These are phyloP conservation scores for Macropodus opercularis DNA, from an alignment of 2,797 vertebrate species.

Conservation along the genomic window DNA sequence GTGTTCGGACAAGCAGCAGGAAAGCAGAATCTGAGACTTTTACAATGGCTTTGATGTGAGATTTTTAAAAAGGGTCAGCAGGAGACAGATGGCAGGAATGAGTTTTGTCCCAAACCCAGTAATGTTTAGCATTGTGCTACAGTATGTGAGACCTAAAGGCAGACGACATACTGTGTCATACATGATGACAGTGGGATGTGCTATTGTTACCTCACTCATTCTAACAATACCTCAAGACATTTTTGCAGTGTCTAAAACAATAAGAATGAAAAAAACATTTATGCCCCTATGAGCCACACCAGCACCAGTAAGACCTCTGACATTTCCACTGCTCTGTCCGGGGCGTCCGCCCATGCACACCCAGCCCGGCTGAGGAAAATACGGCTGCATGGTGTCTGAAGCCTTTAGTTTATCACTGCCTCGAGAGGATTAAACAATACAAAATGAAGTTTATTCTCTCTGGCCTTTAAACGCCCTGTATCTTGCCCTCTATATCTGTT, in stretches of 20 bases:
- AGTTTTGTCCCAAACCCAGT: no score
- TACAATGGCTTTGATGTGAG: background rate
- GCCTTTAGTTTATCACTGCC: conserved; percentile 56
- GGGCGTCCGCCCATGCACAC: no score
- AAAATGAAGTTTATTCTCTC: conserved; percentile 62
- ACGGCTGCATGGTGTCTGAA: conserved; percentile 32
- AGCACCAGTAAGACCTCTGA: no score
- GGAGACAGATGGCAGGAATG: no score
- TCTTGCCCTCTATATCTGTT: conserved; percentile 12
- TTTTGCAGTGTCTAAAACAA: conserved; percentile 19
- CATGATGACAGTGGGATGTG: no score
- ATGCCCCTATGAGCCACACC: conserved; percentile 36
- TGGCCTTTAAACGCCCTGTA: conserved; percentile 42
- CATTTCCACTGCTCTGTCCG: no score
- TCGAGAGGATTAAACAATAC: conserved; percentile 70
- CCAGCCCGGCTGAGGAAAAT: conserved; percentile 22
- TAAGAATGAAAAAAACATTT: no score
- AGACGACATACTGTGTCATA: no score
- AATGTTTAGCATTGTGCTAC: no score
- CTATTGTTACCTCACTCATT: no score
- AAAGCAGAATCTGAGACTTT: conserved; percentile 4
- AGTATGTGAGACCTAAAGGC: no score
- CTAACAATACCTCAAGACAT: conserved; percentile 10
- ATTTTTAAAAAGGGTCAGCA: background rate
- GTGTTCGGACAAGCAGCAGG: conserved; percentile 11